These are phyloP conservation scores for Rhodophaea formosa DNA, from an alignment of 2,888 invertebrate genomes.

Conservation along the genomic window DNA sequence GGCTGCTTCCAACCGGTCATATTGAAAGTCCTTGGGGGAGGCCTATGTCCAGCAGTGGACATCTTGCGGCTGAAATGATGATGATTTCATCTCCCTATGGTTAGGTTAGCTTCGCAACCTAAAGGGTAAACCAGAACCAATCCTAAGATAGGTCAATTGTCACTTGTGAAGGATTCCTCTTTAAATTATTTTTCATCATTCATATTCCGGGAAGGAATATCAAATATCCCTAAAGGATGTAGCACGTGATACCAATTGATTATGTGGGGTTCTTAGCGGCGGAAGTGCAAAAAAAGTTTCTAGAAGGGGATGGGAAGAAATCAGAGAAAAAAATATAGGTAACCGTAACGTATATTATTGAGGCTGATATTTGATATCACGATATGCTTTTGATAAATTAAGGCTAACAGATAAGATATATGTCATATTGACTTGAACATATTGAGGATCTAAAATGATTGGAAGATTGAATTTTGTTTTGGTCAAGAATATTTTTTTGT, in stretches of 20 bases:
- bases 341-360: not conserved
- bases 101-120: no score
- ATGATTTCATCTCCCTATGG: no score
- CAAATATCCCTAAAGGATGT: constrained; percentile 44
- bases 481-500: not conserved
- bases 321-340: constrained; percentile 1
- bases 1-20: no score
- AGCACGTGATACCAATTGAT: constrained; percentile 41
- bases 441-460: not conserved
- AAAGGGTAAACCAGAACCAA: no score
- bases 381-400: not conserved
- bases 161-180: no score
- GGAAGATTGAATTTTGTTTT: not conserved
- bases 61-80: no score
- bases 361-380: not conserved
- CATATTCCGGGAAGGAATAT: constrained; percentile 25
- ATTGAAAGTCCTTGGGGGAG: no score
- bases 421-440: not conserved
- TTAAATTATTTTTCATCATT: not conserved
- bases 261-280: constrained; percentile 20
- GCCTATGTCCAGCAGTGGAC: no score
- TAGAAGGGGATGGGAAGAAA: constrained; percentile 7
- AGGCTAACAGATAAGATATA: constrained; percentile 2
- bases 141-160: no score
- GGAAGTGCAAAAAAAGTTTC: constrained; percentile 19